A percentile compares a stretch with the other conserved stretches of the same genome.
Conservation (phyloP, 2,113 vertebrate genomes). For the Gymnorhina tibicen region DNA sequence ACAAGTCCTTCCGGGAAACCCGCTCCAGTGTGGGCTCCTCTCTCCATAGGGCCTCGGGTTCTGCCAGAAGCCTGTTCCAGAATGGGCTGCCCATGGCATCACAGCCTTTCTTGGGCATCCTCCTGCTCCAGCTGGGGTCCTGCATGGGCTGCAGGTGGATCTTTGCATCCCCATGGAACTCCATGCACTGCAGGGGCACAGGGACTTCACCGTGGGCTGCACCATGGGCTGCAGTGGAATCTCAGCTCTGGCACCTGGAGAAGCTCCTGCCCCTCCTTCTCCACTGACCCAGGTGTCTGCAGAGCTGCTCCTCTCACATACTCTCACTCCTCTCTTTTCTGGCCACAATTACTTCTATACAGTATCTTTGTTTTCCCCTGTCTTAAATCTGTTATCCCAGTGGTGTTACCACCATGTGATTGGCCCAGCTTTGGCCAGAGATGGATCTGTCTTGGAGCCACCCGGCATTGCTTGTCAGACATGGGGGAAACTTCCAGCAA, state of each 20-base stretch:
- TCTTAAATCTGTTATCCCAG: not conserved
- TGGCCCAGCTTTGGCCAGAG: not conserved
- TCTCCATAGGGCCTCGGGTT: not conserved
- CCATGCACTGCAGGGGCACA: not conserved
- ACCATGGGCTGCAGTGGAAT: rapidly evolving
- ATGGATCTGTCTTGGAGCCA: not conserved
- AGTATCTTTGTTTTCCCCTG: too few relatives aligned
- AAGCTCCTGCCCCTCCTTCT: not conserved
- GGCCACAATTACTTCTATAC: too few relatives aligned
- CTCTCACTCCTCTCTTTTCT: not conserved
- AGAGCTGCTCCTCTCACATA: not conserved
- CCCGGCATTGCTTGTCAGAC: not conserved
- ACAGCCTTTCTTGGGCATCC: not conserved
- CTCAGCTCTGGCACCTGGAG: not conserved
- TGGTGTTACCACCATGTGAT: not conserved
- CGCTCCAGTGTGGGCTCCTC: rapidly evolving
- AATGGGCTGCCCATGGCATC: not conserved
- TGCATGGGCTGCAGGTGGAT: not conserved
- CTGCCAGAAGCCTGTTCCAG: not conserved
- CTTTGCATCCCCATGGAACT: not conserved
- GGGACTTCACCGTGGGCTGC: not conserved
- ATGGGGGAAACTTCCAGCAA: not conserved
- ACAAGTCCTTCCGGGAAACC: not conserved
- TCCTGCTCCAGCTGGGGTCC: not conserved
- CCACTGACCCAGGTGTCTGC: not conserved